Evolutionary conservation across 2,888 invertebrate genomes (phyloP).

Genomic region (Philereme transversata): DNA sequence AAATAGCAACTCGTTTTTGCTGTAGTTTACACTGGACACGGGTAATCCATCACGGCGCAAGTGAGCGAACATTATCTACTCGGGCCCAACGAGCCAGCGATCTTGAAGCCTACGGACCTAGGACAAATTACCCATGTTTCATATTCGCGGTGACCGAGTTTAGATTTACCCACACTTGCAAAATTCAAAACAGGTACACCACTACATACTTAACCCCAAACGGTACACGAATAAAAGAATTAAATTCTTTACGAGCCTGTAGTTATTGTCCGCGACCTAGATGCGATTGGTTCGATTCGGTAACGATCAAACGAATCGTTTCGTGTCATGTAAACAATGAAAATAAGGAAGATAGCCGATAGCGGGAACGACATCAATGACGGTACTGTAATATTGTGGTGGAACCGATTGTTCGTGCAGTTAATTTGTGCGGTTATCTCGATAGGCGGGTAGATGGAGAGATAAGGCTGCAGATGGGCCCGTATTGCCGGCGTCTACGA

Average conservation of each 20-base stretch:
- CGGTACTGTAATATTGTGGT: slow-evolving; percentile 49
- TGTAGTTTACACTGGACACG: slow-evolving; percentile 52
- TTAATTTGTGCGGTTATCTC: slow-evolving; percentile 57
- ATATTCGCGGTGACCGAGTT: slow-evolving; percentile 24
- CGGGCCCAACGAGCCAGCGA: slow-evolving; percentile 41
- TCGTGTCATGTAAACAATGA: slow-evolving; percentile 59
- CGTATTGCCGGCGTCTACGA: slow-evolving; percentile 55
- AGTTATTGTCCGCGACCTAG: slow-evolving; percentile 53
- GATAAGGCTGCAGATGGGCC: slow-evolving; percentile 60
- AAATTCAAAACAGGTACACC: slow-evolving; percentile 30
- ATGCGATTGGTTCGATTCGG: slow-evolving; percentile 51
- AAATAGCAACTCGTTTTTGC: slow-evolving; percentile 46
- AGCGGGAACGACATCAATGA: slow-evolving; percentile 48
- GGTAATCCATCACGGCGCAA: slow-evolving; percentile 62
- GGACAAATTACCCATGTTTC: slow-evolving; percentile 34
- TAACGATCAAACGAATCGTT: slow-evolving; percentile 53
- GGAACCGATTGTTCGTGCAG: slow-evolving; percentile 50
- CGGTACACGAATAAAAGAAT: slow-evolving; percentile 38
- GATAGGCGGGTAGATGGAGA: slow-evolving; percentile 48
- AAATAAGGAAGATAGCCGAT: slow-evolving; percentile 53
- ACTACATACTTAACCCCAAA: slow-evolving; percentile 29
- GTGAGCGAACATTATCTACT: slow-evolving; percentile 50
- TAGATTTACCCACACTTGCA: slow-evolving; percentile 25
- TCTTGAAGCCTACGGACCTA: slow-evolving; percentile 43
- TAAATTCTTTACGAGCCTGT: slow-evolving; percentile 47